A percentile compares a stretch with the other conserved stretches of the same genome.
Conservation (phyloP, 1,140 invertebrate species). For the Brachionus koreanus region DNA sequence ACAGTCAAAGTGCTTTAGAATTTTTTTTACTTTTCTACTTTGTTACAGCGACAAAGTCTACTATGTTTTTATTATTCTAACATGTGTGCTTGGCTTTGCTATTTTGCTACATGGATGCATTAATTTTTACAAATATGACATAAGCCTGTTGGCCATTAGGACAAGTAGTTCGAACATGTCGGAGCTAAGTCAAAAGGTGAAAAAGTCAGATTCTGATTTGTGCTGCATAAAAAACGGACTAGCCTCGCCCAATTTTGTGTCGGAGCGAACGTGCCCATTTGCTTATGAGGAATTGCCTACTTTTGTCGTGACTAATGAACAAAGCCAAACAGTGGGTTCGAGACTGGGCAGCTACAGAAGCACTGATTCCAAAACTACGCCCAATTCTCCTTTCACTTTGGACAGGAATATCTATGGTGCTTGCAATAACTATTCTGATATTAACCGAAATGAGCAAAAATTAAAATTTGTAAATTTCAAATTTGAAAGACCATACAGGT, state of each 20-base stretch:
- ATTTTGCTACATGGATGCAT: background rate
- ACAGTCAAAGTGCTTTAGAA: background rate
- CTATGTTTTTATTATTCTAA: background rate
- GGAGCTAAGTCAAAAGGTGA: background rate
- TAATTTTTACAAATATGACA: constrained; percentile 21
- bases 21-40: background rate
- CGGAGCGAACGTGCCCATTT: background rate
- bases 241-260: background rate
- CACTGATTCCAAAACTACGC: background rate
- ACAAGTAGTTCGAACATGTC: background rate
- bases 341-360: background rate
- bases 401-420: background rate
- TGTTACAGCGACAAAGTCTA: constrained; percentile 20
- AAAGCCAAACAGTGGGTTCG: background rate
- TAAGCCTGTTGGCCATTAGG: background rate
- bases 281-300: constrained; percentile 1
- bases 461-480: background rate
- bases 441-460: background rate
- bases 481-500: background rate
- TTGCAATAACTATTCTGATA: background rate
- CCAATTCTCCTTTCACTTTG: background rate
- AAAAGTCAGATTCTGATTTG: background rate
- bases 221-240: background rate
- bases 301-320: background rate
- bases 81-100: constrained; percentile 2